Conservation (phyloP, 53 echinoderm and acorn worm genomes). For the Luidia sarsii region DNA sequence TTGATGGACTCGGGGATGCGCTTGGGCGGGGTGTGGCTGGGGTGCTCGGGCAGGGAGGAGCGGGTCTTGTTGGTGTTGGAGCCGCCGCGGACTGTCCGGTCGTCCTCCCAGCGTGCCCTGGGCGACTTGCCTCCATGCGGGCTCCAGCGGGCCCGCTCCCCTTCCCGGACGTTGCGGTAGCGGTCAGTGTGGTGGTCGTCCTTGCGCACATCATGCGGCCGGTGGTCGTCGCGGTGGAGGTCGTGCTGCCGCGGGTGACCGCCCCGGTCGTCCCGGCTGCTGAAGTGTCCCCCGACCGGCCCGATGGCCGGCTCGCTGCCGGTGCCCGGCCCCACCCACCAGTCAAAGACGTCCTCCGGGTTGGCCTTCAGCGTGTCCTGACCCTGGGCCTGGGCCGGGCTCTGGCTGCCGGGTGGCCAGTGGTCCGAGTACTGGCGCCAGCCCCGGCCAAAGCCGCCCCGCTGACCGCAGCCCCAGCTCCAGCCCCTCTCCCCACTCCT, state of each 20-base stretch:
- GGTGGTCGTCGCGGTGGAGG: slow-evolving; percentile 34
- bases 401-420: slow-evolving; percentile 25
- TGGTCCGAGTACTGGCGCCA: slow-evolving; percentile 33
- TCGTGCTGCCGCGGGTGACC: slow-evolving; percentile 40
- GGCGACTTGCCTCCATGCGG: slow-evolving; percentile 43
- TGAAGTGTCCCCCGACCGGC: slow-evolving; percentile 23
- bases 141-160: slow-evolving; percentile 43
- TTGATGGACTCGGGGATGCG: slow-evolving; percentile 43
- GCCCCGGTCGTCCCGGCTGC: slow-evolving; percentile 31
- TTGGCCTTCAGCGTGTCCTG: slow-evolving; percentile 42
- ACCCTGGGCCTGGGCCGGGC: neutral
- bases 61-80: slow-evolving; percentile 46
- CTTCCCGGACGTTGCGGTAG: slow-evolving; percentile 25
- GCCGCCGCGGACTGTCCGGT: slow-evolving; percentile 28
- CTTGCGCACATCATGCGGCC: slow-evolving; percentile 41
- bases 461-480: slow-evolving; percentile 34
- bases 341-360: slow-evolving; percentile 49
- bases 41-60: slow-evolving; percentile 43
- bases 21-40: slow-evolving; percentile 46
- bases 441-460: slow-evolving; percentile 36
- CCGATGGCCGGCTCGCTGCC: slow-evolving; percentile 23
- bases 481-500: slow-evolving; percentile 28
- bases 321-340: slow-evolving; percentile 32
- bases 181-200: slow-evolving; percentile 53
- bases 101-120: slow-evolving; percentile 40